These are phyloP conservation scores for Kryphioiulus occultus DNA, from an alignment of 2,888 invertebrate species.

Conservation along the genomic window DNA sequence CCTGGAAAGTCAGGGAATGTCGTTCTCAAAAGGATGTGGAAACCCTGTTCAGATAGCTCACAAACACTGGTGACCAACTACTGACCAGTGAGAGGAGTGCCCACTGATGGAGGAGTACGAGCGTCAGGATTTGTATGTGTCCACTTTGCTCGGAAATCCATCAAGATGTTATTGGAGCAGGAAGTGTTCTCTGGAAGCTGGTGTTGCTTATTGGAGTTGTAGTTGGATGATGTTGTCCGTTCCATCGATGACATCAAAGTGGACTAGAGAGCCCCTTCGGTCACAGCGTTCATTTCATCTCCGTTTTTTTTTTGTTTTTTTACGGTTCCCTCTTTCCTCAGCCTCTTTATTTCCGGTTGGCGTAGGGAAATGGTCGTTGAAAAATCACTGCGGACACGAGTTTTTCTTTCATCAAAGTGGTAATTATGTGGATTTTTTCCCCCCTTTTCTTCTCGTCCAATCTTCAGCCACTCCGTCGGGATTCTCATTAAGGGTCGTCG, in stretches of 20 bases:
- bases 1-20: no score
- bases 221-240: neutral
- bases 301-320: neutral
- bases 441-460: neutral
- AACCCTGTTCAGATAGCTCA: no score
- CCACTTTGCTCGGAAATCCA: neutral
- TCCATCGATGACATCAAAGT: neutral
- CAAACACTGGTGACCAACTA: no score
- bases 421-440: neutral
- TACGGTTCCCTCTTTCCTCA: neutral
- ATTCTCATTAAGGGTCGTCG: neutral
- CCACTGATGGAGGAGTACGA: neutral
- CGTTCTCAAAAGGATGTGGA: no score
- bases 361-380: neutral
- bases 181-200: neutral
- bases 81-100: neutral
- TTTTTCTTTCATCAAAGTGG: neutral
- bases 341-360: neutral
- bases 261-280: neutral
- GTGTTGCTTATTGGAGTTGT: neutral
- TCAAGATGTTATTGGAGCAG: neutral
- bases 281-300: neutral
- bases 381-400: neutral
- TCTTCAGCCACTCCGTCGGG: neutral
- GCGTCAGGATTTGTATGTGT: neutral